These are phyloP conservation scores for Onychostruthus taczanowskii DNA, from an alignment of 2,113 vertebrate genomes.

Conservation along the genomic window DNA sequence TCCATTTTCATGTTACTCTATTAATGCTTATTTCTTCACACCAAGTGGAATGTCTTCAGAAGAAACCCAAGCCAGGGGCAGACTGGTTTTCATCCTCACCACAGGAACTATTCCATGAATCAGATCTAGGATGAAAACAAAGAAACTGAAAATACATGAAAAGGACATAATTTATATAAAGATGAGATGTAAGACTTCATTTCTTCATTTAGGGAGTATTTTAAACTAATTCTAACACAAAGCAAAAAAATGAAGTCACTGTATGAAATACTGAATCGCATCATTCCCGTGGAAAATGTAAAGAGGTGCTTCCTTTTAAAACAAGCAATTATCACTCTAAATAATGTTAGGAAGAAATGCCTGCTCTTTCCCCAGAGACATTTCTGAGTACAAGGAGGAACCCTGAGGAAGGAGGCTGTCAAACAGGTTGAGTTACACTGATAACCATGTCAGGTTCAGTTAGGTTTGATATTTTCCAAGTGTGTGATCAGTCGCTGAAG, in stretches of 20 bases:
- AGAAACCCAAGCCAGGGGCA: neutral
- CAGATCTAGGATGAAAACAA: neutral
- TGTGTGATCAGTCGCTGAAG: neutral
- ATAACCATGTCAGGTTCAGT: neutral
- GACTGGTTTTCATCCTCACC: neutral
- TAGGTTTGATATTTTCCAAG: constrained; percentile 29
- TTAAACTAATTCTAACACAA: neutral
- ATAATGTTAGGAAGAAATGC: neutral
- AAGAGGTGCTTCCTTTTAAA: neutral
- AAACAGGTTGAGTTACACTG: neutral
- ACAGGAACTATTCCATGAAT: neutral
- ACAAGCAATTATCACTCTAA: neutral
- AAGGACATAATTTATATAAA: neutral
- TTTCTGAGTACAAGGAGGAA: neutral
- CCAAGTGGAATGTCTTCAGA: neutral
- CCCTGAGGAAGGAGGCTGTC: neutral
- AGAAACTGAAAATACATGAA: neutral
- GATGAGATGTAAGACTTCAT: neutral
- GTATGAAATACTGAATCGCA: neutral
- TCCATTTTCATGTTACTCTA: neutral
- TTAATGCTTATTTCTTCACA: neutral
- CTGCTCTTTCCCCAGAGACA: neutral
- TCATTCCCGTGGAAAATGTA: neutral
- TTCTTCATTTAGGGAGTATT: neutral
- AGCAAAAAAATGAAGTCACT: neutral